Percentiles rank a stretch among this genome's conserved stretches.
These are phyloP conservation scores for Sclerodermus sp. DNA, from an alignment of 2,888 invertebrate genomes.

Conservation along the genomic window DNA sequence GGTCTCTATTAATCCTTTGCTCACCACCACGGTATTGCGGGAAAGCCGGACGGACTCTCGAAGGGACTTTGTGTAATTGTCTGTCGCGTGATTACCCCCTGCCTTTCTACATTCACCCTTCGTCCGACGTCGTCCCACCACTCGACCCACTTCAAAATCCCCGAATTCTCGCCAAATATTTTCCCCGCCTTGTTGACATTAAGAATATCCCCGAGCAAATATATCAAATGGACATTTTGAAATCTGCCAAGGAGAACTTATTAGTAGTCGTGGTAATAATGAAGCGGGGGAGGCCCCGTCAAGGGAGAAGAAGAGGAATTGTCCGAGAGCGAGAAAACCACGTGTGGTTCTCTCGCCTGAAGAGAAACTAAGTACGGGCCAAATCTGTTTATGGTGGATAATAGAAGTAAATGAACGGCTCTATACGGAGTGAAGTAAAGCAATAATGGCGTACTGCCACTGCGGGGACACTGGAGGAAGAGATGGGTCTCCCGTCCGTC, in stretches of 20 bases:
- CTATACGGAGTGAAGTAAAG: constrained; percentile 39
- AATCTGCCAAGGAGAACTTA: neutral
- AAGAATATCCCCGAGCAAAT: constrained; percentile 3
- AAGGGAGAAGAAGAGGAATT: too few relatives aligned
- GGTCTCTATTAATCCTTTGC: constrained; percentile 39
- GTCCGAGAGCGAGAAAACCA: constrained; percentile 14
- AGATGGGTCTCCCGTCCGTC: constrained; percentile 16
- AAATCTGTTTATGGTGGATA: constrained; percentile 52
- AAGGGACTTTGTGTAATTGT: constrained; percentile 41
- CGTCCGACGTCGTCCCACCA: constrained; percentile 9
- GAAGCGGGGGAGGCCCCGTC: too few relatives aligned
- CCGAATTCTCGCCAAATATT: constrained; percentile 2
- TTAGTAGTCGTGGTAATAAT: too few relatives aligned
- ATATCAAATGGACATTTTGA: constrained; percentile 4
- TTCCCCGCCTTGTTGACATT: constrained; percentile 3
- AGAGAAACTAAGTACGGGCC: constrained; percentile 35
- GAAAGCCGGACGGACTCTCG: constrained; percentile 24
- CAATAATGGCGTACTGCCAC: constrained; percentile 43
- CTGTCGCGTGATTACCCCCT: constrained; percentile 40
- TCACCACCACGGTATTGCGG: neutral
- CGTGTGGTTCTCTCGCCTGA: constrained; percentile 29
- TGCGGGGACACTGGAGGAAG: constrained; percentile 28
- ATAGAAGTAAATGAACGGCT: constrained; percentile 52
- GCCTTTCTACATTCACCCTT: constrained; percentile 4
- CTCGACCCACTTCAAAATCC: constrained; percentile 15